Evolutionary conservation across 2,113 vertebrate species (phyloP), one percentile per base, ranked within the genome.

Genomic region (Psophia crepitans): DNA sequence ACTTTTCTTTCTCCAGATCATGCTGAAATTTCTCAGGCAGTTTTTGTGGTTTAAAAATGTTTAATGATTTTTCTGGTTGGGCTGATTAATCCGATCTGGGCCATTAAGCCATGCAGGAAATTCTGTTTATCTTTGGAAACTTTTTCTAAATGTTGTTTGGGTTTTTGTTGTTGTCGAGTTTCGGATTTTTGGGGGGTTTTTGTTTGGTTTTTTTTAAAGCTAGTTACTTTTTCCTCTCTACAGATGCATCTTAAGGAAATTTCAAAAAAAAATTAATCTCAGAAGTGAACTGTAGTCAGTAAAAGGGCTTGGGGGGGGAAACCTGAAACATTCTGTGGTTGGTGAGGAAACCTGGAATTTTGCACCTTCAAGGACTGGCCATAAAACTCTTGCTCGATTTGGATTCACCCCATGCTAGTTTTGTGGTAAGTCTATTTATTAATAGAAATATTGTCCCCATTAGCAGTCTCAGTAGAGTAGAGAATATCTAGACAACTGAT

Each of bases 191-290:
- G 41, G 41, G 41, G 41, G 11, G 11, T 43, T 33, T 12, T 33
- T 43, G n/a, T n/a, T n/a, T n/a, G n/a, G n/a, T n/a, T 46, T 57
- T 73, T 69, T 6, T 20, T 58, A 26, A 82, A 92, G 37, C 32
- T 57, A 23, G 17, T 58, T 35, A 57, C 17, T 79, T 66, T 39
- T 26, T 5, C 8, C 14, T 12, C 35, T 41, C 51, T 71, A 32
- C 48, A 41, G n/a, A 57, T 15, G 12, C 5, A 79, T 46, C 32
- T 65, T 58, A 65, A 57, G 19, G 73, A 17, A 87, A 4, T 84
- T 92, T 89, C 39, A 84, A 80, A 68, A 78, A 81, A 82, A 84
- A 71, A 70, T 24, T 84, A 19, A 68, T 71, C 64, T 91, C 13
- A 32, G 60, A 82, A 94, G 7, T 49, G 7, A 89, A 54, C 39